Evolutionary conservation across 1,140 invertebrate genomes (phyloP).

Genomic region (Drosophila carrolli): DNA sequence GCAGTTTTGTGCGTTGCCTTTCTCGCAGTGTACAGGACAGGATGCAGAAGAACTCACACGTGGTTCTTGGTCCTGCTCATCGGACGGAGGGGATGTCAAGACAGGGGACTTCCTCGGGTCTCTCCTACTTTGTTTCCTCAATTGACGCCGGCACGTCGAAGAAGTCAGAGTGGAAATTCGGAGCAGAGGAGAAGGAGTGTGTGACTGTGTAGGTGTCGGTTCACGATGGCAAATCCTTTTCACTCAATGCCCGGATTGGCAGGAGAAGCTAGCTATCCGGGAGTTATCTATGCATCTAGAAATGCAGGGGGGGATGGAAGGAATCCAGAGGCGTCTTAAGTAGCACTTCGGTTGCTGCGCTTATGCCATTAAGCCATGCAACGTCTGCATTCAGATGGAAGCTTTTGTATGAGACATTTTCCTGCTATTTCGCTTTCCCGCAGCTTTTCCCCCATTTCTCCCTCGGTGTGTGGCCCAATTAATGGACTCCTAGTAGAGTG

Average conservation of each 20-base stretch:
- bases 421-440: constrained; percentile 2
- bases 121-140: constrained; percentile 47
- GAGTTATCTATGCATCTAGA: constrained; percentile 66
- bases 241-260: constrained; percentile 55
- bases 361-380: constrained; percentile 71
- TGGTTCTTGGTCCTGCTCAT: neutral
- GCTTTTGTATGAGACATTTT: constrained; percentile 50
- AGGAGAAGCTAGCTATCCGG: constrained; percentile 15
- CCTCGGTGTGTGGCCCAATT: constrained; percentile 47
- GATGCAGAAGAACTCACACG: constrained; percentile 24
- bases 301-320: neutral
- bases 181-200: neutral
- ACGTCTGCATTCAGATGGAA: constrained; percentile 60
- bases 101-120: constrained; percentile 21
- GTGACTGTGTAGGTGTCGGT: constrained; percentile 10
- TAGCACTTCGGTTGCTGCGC: constrained; percentile 67
- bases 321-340: constrained; percentile 56
- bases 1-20: neutral
- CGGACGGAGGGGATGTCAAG: constrained; percentile 8
- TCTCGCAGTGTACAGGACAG: neutral
- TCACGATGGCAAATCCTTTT: constrained; percentile 63
- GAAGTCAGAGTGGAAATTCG: constrained; percentile 25
- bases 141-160: constrained; percentile 48
- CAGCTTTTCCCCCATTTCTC: neutral
- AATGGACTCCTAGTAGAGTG: constrained; percentile 33